Evolutionary conservation across 2,888 invertebrate genomes (phyloP).

Genomic region (Choreutis nemorana): DNA sequence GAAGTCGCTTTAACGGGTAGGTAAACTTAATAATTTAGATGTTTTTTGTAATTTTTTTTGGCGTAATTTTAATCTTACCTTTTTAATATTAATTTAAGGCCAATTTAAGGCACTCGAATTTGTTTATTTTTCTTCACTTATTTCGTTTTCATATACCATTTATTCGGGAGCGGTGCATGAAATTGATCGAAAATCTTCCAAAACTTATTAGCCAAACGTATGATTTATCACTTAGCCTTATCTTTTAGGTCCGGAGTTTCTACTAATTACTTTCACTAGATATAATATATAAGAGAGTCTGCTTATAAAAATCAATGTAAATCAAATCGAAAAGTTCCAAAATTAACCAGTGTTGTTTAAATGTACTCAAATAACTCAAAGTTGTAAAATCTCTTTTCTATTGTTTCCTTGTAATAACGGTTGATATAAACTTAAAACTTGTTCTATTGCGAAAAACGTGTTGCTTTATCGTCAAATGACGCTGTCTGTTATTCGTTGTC

Average conservation of each 20-base stretch:
- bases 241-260: conserved; percentile 52
- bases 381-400: conserved; percentile 64
- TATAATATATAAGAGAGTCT: conserved; percentile 62
- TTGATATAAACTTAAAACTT: conserved; percentile 68
- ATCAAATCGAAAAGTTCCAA: conserved; percentile 61
- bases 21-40: conserved; percentile 57
- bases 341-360: conserved; percentile 67
- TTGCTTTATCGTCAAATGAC: conserved; percentile 68
- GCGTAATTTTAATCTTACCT: conserved; percentile 54
- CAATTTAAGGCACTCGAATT: conserved; percentile 65
- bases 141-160: conserved; percentile 47
- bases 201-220: conserved; percentile 51
- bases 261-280: conserved; percentile 58
- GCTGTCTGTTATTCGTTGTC: conserved; percentile 44
- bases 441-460: conserved; percentile 69
- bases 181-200: conserved; percentile 58
- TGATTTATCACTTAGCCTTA: conserved; percentile 63
- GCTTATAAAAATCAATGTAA: conserved; percentile 60
- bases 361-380: conserved; percentile 61
- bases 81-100: conserved; percentile 65
- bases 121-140: conserved; percentile 27
- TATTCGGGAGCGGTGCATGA: conserved; percentile 50
- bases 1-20: conserved; percentile 59
- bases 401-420: conserved; percentile 65
- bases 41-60: conserved; percentile 40